phyloP scores from a whole-genome alignment of 2,888 invertebrate genomes.

The Pristionchus arcanus region DNA sequence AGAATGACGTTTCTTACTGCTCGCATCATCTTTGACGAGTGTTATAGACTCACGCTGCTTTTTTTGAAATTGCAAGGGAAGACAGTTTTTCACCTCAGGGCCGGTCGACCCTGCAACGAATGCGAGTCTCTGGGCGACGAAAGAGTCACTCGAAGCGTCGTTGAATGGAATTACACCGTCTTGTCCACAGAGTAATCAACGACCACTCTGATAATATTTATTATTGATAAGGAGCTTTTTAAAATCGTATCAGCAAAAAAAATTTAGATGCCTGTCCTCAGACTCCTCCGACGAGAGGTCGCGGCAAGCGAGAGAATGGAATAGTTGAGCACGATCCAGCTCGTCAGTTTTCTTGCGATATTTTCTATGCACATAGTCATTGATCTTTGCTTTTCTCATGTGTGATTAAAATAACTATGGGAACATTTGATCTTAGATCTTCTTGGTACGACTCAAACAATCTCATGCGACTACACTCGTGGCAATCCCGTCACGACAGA shows the following conservation, averaged over 20 bases:
- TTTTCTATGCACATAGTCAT: no score
- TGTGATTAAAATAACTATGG: neutral
- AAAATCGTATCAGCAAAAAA: no score
- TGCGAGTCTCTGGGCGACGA: slow-evolving; percentile 37
- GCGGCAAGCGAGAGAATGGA: slow-evolving; percentile 12
- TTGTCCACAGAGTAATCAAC: slow-evolving; percentile 2
- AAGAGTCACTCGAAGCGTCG: neutral
- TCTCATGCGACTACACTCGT: slow-evolving; percentile 38
- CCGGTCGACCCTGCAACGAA: slow-evolving; percentile 22
- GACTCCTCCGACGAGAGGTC: neutral
- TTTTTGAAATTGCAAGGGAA: no score
- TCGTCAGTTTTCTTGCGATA: neutral
- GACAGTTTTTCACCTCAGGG: neutral
- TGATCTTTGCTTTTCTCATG: neutral
- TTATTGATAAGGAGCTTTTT: no score
- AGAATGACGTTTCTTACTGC: neutral
- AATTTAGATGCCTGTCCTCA: neutral
- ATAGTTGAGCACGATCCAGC: neutral
- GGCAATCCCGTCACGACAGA: slow-evolving; percentile 25
- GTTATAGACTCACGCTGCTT: neutral
- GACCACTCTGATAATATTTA: no score
- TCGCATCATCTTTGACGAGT: neutral
- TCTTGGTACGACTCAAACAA: neutral
- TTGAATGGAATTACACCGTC: slow-evolving; percentile 28
- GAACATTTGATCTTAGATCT: neutral